phyloP scores from a whole-genome alignment of 35 echinoderm and acorn worm species.

The Chiridota heheva region DNA sequence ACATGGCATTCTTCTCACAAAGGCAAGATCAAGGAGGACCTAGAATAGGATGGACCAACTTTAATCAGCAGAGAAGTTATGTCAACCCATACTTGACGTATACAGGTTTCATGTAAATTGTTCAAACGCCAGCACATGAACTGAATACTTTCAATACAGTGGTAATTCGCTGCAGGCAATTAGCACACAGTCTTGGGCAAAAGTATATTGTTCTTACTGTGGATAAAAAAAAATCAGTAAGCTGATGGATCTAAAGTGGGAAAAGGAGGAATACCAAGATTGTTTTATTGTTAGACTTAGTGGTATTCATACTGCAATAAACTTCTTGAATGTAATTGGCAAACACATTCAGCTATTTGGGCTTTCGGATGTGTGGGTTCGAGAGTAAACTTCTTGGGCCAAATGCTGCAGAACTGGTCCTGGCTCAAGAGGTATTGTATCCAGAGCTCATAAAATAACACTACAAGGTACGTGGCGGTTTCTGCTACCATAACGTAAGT shows the following conservation, averaged over 20 bases:
- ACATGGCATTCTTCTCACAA: too few relatives aligned
- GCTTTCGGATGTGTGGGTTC: conserved; percentile 40
- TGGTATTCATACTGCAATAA: conserved; percentile 62
- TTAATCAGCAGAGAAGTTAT: too few relatives aligned
- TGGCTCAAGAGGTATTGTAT: conserved; percentile 36
- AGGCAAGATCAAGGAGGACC: too few relatives aligned
- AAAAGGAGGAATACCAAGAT: conserved; percentile 15
- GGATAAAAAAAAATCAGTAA: too few relatives aligned
- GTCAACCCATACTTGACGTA: too few relatives aligned
- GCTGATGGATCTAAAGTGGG: conserved; percentile 69
- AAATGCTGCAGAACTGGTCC: conserved; percentile 14
- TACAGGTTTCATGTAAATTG: too few relatives aligned
- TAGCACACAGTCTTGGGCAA: too few relatives aligned
- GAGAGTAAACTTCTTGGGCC: conserved; percentile 23
- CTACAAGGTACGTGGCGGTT: conserved; percentile 56
- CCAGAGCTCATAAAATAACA: conserved; percentile 58
- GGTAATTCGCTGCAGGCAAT: too few relatives aligned
- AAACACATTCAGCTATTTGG: conserved; percentile 47
- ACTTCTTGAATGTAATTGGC: conserved; percentile 53
- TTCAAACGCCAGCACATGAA: too few relatives aligned
- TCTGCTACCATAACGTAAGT: conserved; percentile 31
- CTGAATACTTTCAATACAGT: too few relatives aligned
- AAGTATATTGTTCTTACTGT: too few relatives aligned
- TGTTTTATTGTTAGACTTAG: conserved; percentile 37
- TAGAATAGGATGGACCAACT: too few relatives aligned